Percentiles rank a stretch among this genome's conserved stretches.
These are phyloP conservation scores for Presbytis comata DNA, from an alignment of 2,797 vertebrate genomes.

Conservation along the genomic window DNA sequence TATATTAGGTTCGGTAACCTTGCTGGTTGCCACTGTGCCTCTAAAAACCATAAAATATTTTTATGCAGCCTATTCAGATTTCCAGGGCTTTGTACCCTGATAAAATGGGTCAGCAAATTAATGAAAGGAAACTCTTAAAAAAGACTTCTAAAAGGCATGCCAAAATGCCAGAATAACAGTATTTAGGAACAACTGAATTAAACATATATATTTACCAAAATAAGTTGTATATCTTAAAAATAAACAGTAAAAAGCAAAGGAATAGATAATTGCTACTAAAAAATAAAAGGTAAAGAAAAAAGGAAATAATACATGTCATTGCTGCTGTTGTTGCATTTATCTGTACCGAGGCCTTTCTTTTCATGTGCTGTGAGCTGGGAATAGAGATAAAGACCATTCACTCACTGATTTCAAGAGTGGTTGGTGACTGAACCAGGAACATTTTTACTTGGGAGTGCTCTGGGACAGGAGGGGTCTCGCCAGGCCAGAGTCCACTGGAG, in stretches of 20 bases:
- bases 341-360: neutral
- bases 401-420: neutral
- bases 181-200: neutral
- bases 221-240: neutral
- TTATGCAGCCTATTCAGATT: neutral
- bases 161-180: neutral
- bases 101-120: neutral
- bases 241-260: neutral
- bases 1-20: neutral
- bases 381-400: neutral
- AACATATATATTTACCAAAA: neutral
- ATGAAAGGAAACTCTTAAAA: neutral
- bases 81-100: conserved; percentile 3
- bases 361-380: neutral
- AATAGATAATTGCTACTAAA: neutral
- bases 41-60: conserved; percentile 16
- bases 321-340: neutral
- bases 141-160: neutral
- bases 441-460: neutral
- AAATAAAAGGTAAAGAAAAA: neutral
- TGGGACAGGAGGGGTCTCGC: neutral
- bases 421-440: neutral
- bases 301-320: neutral
- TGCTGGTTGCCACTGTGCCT: neutral
- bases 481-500: neutral